phyloP scores from a whole-genome alignment of 2,797 vertebrate species.

The Menidia menidia region DNA sequence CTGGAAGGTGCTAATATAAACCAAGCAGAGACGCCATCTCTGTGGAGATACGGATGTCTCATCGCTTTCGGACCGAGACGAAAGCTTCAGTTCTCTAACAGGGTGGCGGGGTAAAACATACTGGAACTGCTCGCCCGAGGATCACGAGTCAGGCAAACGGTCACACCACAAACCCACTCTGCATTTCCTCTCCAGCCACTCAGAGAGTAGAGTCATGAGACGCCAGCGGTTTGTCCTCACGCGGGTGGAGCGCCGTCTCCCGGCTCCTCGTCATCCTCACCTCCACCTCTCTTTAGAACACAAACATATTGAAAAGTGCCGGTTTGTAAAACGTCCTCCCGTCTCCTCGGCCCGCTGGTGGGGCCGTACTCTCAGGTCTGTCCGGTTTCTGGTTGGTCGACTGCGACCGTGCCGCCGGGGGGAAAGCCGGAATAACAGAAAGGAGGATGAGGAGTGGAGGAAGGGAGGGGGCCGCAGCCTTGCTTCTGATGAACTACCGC shows the following conservation, averaged over 20 bases:
- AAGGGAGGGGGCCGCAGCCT: slow-evolving; percentile 57
- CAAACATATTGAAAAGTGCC: slow-evolving; percentile 70
- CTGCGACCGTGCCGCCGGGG: slow-evolving; percentile 25
- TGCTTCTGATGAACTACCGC: slow-evolving; percentile 50
- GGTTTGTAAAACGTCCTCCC: slow-evolving; percentile 49
- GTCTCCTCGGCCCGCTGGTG: slow-evolving; percentile 18
- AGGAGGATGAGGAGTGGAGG: slow-evolving; percentile 32
- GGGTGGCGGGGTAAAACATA: slow-evolving; percentile 27
- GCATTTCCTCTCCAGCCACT: slow-evolving; percentile 49
- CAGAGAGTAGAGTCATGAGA: slow-evolving; percentile 52
- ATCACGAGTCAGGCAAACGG: slow-evolving; percentile 36
- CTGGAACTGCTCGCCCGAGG: slow-evolving; percentile 31
- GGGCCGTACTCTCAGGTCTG: slow-evolving; percentile 50
- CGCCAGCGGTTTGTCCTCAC: slow-evolving; percentile 49
- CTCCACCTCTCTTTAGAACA: slow-evolving; percentile 38
- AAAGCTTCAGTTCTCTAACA: slow-evolving; percentile 12
- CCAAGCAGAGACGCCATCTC: neutral
- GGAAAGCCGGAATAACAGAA: slow-evolving; percentile 70
- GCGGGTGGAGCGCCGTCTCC: slow-evolving; percentile 25
- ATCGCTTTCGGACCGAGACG: neutral
- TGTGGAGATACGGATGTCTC: neutral
- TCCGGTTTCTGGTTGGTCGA: slow-evolving; percentile 47
- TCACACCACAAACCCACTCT: slow-evolving; percentile 43
- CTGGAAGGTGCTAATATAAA: slow-evolving; percentile 5
- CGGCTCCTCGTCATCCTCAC: slow-evolving; percentile 31